phyloP scores from a whole-genome alignment of 2,797 vertebrate species.

The Telmatherina bonti region DNA sequence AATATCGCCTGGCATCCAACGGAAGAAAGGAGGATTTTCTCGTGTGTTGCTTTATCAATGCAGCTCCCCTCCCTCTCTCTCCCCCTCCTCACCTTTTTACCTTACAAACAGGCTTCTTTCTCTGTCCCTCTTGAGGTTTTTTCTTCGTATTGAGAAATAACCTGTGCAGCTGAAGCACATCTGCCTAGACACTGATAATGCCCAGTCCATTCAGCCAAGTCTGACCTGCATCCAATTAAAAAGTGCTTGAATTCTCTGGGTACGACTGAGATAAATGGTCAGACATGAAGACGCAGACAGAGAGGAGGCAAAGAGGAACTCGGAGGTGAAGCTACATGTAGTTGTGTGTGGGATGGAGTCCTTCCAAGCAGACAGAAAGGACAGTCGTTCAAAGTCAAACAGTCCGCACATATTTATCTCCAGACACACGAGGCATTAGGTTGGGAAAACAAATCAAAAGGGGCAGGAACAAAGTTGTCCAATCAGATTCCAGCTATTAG shows the following conservation, averaged over 20 bases:
- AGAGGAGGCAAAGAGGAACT: slow-evolving; percentile 29
- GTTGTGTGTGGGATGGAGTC: not conserved
- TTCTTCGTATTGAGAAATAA: slow-evolving; percentile 57
- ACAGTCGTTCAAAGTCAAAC: slow-evolving; percentile 52
- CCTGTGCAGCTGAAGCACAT: slow-evolving; percentile 62
- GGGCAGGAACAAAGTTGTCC: not conserved
- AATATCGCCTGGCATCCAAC: slow-evolving; percentile 51
- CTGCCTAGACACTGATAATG: slow-evolving; percentile 73
- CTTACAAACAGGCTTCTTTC: slow-evolving; percentile 47
- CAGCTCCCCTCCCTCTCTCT: slow-evolving; percentile 41
- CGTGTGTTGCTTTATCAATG: slow-evolving; percentile 64
- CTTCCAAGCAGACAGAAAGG: slow-evolving; percentile 20
- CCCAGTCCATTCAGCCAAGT: slow-evolving; percentile 58
- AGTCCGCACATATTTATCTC: slow-evolving; percentile 22
- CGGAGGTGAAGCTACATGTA: slow-evolving; percentile 35
- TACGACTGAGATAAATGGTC: slow-evolving; percentile 55
- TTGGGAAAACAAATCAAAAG: not conserved
- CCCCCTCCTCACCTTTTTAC: slow-evolving; percentile 24
- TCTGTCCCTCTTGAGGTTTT: not conserved
- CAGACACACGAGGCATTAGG: not conserved
- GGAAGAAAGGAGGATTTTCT: slow-evolving; percentile 62
- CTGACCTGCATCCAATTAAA: slow-evolving; percentile 75
- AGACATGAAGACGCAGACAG: slow-evolving; percentile 35
- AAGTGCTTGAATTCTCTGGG: slow-evolving; percentile 61
- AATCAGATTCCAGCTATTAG: not conserved